phyloP scores from a whole-genome alignment of 2,113 vertebrate genomes.

The Solenodon paradoxus region DNA sequence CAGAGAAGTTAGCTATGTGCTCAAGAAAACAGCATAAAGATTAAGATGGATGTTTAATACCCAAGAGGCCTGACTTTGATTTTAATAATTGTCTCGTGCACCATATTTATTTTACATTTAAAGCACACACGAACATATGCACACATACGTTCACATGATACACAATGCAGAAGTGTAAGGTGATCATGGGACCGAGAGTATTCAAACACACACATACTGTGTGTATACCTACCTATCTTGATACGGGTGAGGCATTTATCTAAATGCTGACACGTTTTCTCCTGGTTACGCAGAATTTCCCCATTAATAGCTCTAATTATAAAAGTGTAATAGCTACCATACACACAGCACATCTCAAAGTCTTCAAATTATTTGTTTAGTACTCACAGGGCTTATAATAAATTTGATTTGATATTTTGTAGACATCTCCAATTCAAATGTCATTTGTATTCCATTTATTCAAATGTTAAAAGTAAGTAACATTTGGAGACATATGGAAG shows the following conservation, averaged over 20 bases:
- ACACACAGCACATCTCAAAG: neutral
- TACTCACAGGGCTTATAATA: neutral
- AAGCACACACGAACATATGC: neutral
- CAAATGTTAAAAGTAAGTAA: neutral
- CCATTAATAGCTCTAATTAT: neutral
- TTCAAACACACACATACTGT: neutral
- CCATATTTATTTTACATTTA: neutral
- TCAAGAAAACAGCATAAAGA: neutral
- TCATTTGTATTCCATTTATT: neutral
- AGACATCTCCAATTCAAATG: neutral
- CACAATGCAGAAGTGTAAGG: neutral
- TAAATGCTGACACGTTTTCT: neutral
- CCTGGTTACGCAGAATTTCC: neutral
- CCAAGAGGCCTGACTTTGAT: neutral
- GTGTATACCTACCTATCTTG: neutral
- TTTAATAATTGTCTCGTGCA: neutral
- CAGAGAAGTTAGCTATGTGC: neutral
- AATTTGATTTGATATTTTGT: neutral
- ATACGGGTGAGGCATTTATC: neutral
- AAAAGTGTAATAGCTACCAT: neutral
- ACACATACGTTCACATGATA: neutral
- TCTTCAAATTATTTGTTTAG: conserved; percentile 1
- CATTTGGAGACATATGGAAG: neutral
- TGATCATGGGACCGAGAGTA: neutral
- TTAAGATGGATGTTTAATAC: neutral